These are phyloP conservation scores for Nipponia nippon DNA, from an alignment of 2,113 vertebrate species.

Conservation along the genomic window DNA sequence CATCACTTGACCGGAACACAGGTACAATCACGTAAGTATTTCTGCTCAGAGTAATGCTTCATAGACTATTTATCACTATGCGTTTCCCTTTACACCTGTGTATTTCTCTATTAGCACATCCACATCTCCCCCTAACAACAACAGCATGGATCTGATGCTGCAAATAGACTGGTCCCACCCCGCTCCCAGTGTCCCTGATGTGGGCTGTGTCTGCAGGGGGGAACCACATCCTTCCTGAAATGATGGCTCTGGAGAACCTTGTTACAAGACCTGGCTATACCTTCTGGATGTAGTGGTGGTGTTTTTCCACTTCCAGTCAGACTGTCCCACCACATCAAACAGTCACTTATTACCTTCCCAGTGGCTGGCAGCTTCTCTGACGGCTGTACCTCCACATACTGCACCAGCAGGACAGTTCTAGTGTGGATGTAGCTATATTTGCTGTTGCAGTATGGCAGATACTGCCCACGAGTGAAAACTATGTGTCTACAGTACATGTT, in stretches of 20 bases:
- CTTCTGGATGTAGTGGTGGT: neutral
- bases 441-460: neutral
- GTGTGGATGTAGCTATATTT: neutral
- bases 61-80: neutral
- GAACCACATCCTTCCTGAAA: neutral
- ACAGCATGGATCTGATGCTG: neutral
- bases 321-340: neutral
- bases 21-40: neutral
- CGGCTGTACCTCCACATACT: neutral
- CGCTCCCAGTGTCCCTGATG: neutral
- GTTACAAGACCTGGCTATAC: neutral
- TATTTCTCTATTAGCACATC: neutral
- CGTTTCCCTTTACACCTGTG: neutral
- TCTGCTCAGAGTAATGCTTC: neutral
- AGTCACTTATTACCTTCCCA: neutral
- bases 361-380: neutral
- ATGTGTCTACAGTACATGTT: neutral
- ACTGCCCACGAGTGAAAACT: neutral
- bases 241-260: neutral
- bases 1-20: neutral
- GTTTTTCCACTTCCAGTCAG: neutral
- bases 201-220: neutral
- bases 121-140: neutral
- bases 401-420: neutral
- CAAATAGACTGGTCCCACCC: neutral